Base-by-base conservation (phyloP, 2,797 vertebrate genomes). In the Chelonia mydas region DNA sequence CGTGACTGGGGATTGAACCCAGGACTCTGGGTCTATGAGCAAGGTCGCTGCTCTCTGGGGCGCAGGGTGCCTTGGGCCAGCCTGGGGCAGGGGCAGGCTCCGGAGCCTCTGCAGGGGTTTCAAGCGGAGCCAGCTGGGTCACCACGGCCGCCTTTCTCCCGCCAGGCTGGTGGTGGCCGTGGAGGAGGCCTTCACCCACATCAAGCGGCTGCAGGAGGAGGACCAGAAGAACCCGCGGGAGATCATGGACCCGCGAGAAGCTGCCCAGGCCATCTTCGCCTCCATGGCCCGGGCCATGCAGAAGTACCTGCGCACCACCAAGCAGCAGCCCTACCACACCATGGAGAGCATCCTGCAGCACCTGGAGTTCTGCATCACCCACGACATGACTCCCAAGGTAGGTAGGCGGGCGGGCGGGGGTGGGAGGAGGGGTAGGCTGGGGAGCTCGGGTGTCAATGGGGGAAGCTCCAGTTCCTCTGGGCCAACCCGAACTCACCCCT, bases 311-410 rank as follows among this genome's bases (percentile, higher is more conserved):
- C 98, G 99, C 3, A 99, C 99, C 95, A 99, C 99, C 77, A 99
- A 99, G 96, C 99, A 99, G 97, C 99, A 99, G 98, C 99, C 99
- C 65, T 99, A 98, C 98, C 99, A 99, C 98, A 99, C 99, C 97
- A 99, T 99, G 99, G 99, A 99, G 98, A 99, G 99, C 98, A 99
- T 99, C 98, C 99, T 99, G 90, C 99, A 99, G 88, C 99, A 99
- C 98, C 98, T 99, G 25, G 99, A 99, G 97, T 99, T 99, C 98
- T 99, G 99, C 98, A 99, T 99, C 98, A 99, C 99, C 3, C 99
- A 99, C 11, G 99, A 99, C 98, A 99, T 99, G 99, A 99, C 99
- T 0, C 99, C 99, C 92, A 99, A 99, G 99, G 99, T 99, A 80
- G 27, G 88, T 1, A 0, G 11, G 16, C 25, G 2, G 21, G 16